Evolutionary conservation across 2,797 vertebrate species (phyloP), one percentile per base, ranked within the genome.

Genomic region (Apogon hyalosoma): DNA sequence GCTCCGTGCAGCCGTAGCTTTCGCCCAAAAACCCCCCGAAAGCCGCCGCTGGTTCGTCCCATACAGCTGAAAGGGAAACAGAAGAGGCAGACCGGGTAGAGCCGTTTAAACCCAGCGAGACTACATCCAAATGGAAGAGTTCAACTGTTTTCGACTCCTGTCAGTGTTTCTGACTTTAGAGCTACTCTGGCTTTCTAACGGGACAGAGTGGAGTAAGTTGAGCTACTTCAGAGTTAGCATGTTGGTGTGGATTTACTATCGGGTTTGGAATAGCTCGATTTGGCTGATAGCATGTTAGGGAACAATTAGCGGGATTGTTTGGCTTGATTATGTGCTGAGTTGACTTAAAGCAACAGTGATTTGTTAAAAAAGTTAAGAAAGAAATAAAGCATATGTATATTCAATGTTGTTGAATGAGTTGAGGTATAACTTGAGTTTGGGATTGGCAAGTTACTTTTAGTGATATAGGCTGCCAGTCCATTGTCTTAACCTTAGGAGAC

Each of bases 141-240:
- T 43, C 0, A 74, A 52, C 50, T 39, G 3, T 13, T 47, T 73
- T 41, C 79, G 80, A 19, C 52, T 88, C 10, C 59, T 87, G 2
- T 71, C 62, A 2, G 40, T 73, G 1, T 3, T 85, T 14, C 18
- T 86, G 33, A 70, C 66, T 31, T 43, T 87, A 48, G 28, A 69
- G 79, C 54, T 87, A 62, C 48, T 87, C 63, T 58, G 64, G 69
- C 67, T 84, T 14, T 84, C 36, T 66, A 85, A 81, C 83, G 87
- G 87, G 71, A 77, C 69, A 10, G 24, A 24, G 16, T 28, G 65
- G 16, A 75, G 91, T 92, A 84, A 91, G 91, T 91, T 64, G 42
- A 11, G 33, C 28, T 41, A 4, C 13, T 18, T 15, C 16, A 16
- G 18, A 16, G 19, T n/a, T 0, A 14, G 11, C 12, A 6, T 55